Evolutionary conservation across 2,113 vertebrate genomes (phyloP), one percentile per base, ranked within the genome.

Genomic region (Oceanodroma tethys): DNA sequence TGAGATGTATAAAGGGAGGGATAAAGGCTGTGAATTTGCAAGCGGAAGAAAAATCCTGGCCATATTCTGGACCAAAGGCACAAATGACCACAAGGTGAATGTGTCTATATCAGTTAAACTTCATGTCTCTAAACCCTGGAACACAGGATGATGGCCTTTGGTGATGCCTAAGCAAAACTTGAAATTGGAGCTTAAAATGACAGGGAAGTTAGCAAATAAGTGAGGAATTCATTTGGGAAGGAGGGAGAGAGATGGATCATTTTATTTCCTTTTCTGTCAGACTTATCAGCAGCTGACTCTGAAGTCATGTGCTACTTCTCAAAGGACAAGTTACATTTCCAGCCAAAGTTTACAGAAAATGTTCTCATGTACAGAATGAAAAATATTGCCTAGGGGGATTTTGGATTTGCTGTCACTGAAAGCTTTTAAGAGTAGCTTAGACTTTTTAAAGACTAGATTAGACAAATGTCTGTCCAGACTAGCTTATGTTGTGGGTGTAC

Each of bases 381-480:
- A 96, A 96, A 75, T 52, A 53, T 38, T 66, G 78, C 87, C 76
- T 13, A 11, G 40, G 18, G 27, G 78, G 63, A 88, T 92, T 96
- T 92, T 75, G 74, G 93, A 95, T 95, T 96, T 96, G 36, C 48
- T 60, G 26, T 76, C 86, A 91, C 45, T 47, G 66, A 91, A 81
- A 82, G 58, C 43, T 93, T 89, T 81, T 76, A 85, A 93, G 78
- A 95, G 53, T 81, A 96, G 70, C 81, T 96, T 96, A 95, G 95
- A 91, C 87, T 65, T 93, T 97, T 93, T 88, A 94, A 97, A 96
- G 87, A 93, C 70, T 91, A 92, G 95, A 96, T 96, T 93, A 97
- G 90, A 90, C 89, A 87, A 96, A 87, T 66, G 25, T 82, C 95
- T 90, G 73, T 72, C 87, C 81, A 91, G 81, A 96, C 85, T 82